Evolutionary conservation across 1,140 invertebrate species (phyloP), one percentile per base, ranked within the genome.

Genomic region (Drosophila serrata): DNA sequence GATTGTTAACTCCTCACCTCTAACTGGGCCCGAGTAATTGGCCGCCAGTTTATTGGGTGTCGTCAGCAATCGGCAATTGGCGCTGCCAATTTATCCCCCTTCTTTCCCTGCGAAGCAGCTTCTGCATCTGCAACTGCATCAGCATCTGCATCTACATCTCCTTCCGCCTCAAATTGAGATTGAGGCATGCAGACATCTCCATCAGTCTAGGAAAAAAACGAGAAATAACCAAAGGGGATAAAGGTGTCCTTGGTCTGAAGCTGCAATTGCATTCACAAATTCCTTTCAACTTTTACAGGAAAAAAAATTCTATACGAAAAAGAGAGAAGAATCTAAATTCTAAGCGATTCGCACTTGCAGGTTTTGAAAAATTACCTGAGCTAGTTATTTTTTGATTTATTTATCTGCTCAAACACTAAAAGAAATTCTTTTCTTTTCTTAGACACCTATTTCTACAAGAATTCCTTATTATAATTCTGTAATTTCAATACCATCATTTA

Each of bases 11-110:
- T 43, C 39, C 19, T 19, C 31, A 7, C 43, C 22, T 40, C 56
- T 35, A 62, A 35, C 29, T 49, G 64, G 15, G 19, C 42, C 13
- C 58, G 39, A 49, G 64, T 86, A 86, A 86, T 86, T 86, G 82
- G 82, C 42, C 31, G 49, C 67, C 67, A 78, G 84, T 88, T 88
- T 88, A 88, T 88, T 84, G 84, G 84, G 84, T 88, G 84, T 88
- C 81, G 84, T 90, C 85, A 78, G 85, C 77, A 88, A 88, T 90
- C 81, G 84, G 59, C 84, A 88, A 86, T 86, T 87, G 82, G 75
- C 40, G 75, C 69, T 70, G 75, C 40, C 73, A 69, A 63, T 24
- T 24, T n/a, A n/a, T 65, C 43, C 39, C 2, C 39, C 4, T n/a
- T n/a, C n/a, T n/a, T n/a, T n/a, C n/a, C n/a, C n/a, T n/a, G n/a